Evolutionary conservation across 2,888 invertebrate species (phyloP), one percentile per base, ranked within the genome.

Genomic region (Hydraecia micacea): DNA sequence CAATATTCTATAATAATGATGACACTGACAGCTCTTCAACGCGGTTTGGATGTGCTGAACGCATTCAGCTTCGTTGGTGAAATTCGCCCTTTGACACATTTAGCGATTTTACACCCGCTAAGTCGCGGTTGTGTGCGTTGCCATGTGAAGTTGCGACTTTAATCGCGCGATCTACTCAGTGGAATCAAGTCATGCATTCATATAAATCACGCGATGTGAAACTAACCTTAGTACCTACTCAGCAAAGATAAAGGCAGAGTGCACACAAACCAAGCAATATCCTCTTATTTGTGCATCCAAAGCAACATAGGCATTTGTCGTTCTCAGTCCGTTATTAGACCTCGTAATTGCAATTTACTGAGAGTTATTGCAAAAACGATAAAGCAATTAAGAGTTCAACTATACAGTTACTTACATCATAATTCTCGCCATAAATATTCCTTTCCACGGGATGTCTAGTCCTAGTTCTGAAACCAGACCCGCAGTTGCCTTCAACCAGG

Each of bases 401-500:
- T 52, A 55, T 55, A 25, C 55, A 55, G 55, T 4, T 18, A 75
- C 82, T 80, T 63, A 88, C 90, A 58, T 88, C 70, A 74, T 79
- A 85, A 62, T 84, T 74, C 28, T 77, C 77, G 9, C 60, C 67
- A 36, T 76, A 83, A 67, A 77, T 72, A 25, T 67, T 85, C 32
- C 2, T 70, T 28, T 75, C 66, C 25, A 70, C 9, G n/a, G 58
- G 77, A 46, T 78, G 63, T 25, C 91, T 81, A 0, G 86, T 88
- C 55, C 95, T 88, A 8, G 90, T 90, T 75, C 91, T 92, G 11
- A 89, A 88, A 0, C 96, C 96, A 2, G 86, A 75, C 0, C 96
- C 96, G 46, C 96, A 96, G 63, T 72, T 72, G 0, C 93, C 95
- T 1, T 91, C 77, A 28, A 90, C 86, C 0, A 94, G 90, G 4